Evolutionary conservation across 2,797 vertebrate species (phyloP).

Genomic region (Orientallactaga sibirica): DNA sequence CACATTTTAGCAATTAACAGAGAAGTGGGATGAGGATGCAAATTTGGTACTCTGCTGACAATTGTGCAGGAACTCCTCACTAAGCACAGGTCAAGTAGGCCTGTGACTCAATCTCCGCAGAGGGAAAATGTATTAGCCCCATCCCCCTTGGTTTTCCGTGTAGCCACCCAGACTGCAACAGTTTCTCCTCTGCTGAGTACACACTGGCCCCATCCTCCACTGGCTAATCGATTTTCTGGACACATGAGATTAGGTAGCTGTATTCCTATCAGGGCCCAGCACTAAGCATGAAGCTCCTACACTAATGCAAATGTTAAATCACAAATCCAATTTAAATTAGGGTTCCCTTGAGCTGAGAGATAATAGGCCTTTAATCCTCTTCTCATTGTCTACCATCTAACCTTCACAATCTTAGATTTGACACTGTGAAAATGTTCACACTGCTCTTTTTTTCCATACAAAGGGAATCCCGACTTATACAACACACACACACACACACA

Average conservation of each 20-base stretch:
- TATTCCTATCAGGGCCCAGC: constrained; percentile 67
- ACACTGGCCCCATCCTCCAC: background rate
- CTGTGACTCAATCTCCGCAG: background rate
- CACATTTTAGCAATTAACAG: background rate
- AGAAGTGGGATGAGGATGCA: background rate
- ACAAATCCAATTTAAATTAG: constrained; percentile 84
- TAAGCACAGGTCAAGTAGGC: background rate
- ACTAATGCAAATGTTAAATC: constrained; percentile 78
- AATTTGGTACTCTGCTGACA: background rate
- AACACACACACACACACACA: background rate
- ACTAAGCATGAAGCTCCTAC: constrained; percentile 69
- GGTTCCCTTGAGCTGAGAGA: constrained; percentile 81
- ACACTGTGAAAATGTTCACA: constrained; percentile 68
- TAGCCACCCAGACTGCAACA: background rate
- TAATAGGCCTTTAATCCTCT: constrained; percentile 85
- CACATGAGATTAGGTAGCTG: constrained; percentile 57
- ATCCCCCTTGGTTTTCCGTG: background rate
- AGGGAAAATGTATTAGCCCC: background rate
- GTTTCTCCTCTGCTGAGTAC: background rate
- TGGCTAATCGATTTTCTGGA: constrained; percentile 67
- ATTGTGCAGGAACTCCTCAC: background rate
- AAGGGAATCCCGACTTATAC: background rate
- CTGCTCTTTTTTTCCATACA: background rate
- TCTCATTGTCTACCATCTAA: constrained; percentile 76
- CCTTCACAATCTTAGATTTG: constrained; percentile 78